A percentile compares a stretch with the other conserved stretches of the same genome.
Evolutionary conservation across 2,888 invertebrate species (phyloP).

Genomic region (Apamea sordens): DNA sequence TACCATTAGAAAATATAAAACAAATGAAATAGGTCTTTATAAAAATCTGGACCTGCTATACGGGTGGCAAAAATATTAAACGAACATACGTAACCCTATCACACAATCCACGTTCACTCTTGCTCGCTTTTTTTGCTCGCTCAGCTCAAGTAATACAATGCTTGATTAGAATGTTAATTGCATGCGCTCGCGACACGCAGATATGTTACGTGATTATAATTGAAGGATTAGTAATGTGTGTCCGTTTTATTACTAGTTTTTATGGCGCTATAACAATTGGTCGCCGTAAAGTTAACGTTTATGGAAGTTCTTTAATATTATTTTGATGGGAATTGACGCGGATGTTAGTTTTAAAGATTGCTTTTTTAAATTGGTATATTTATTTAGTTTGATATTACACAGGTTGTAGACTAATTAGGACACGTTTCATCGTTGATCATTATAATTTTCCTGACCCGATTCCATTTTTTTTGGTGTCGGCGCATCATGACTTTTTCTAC

Average conservation of each 20-base stretch:
- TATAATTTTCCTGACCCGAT: no score
- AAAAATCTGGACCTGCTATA: not conserved
- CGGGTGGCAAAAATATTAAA: not conserved
- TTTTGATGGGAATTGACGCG: conserved; percentile 1
- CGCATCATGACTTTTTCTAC: no score
- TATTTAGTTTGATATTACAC: not conserved
- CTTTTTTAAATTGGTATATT: not conserved
- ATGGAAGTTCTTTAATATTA: conserved; percentile 24
- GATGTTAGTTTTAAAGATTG: not conserved
- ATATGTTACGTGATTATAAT: conserved; percentile 68
- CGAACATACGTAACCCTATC: conserved; percentile 13
- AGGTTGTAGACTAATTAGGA: not conserved
- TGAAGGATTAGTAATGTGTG: conserved; percentile 67
- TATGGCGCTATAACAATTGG: conserved; percentile 41
- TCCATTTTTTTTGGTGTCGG: no score
- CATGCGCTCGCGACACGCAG: conserved; percentile 68
- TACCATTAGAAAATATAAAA: conserved; percentile 1
- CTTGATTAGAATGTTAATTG: conserved; percentile 75
- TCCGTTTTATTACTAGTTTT: conserved; percentile 59
- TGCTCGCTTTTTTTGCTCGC: conserved; percentile 55
- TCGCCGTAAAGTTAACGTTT: conserved; percentile 37
- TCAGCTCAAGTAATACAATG: conserved; percentile 71
- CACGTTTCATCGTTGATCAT: not conserved
- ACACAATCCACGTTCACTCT: conserved; percentile 18
- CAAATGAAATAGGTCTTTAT: not conserved